Evolutionary conservation across 1,140 invertebrate genomes (phyloP).

Genomic region (Teleogryllus occipitalis): DNA sequence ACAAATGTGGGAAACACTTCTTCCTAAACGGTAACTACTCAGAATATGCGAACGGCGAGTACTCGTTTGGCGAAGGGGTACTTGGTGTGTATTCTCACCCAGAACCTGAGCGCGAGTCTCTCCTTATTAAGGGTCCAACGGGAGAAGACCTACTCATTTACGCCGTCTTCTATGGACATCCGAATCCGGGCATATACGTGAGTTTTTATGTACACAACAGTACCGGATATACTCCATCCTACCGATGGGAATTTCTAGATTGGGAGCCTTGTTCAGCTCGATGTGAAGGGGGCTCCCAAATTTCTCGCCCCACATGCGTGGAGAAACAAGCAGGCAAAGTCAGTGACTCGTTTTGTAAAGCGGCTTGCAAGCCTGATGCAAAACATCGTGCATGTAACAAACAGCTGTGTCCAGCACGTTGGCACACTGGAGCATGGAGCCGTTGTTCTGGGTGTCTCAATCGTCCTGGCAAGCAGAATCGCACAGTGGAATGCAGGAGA

Average conservation of each 20-base stretch:
- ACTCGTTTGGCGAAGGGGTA: constrained; percentile 33
- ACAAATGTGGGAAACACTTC: constrained; percentile 32
- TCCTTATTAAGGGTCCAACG: constrained; percentile 41
- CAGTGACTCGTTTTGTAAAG: constrained; percentile 35
- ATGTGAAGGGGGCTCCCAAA: constrained; percentile 39
- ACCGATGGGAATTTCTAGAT: constrained; percentile 42
- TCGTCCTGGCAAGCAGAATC: constrained; percentile 34
- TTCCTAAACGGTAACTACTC: constrained; percentile 40
- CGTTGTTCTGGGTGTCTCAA: constrained; percentile 40
- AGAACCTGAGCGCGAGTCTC: constrained; percentile 36
- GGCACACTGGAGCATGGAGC: constrained; percentile 44
- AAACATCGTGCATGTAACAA: constrained; percentile 38
- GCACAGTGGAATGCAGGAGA: constrained; percentile 41
- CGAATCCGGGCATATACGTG: not conserved
- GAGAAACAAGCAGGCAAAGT: constrained; percentile 40
- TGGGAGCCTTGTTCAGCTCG: constrained; percentile 37
- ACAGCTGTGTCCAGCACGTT: constrained; percentile 37
- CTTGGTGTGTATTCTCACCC: constrained; percentile 37
- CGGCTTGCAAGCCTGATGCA: constrained; percentile 32
- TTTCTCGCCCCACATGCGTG: constrained; percentile 35
- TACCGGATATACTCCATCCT: constrained; percentile 20
- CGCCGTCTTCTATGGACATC: not conserved
- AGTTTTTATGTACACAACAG: not conserved
- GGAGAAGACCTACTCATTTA: constrained; percentile 31
- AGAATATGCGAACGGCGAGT: constrained; percentile 32